Conservation (phyloP, 1,140 invertebrate species). For the Pinna nobilis region DNA sequence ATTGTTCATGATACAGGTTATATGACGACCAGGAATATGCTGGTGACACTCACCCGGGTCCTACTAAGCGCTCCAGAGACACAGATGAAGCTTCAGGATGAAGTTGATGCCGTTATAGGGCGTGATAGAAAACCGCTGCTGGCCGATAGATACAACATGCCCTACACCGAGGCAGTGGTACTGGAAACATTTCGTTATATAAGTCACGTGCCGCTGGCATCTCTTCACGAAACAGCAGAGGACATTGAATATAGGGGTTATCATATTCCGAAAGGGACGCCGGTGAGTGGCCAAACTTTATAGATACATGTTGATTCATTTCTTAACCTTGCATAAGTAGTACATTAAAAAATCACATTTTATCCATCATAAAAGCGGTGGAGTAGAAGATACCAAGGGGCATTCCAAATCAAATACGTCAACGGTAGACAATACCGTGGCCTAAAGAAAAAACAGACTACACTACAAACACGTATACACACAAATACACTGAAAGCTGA, state of each 20-base stretch:
- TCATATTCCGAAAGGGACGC: not conserved
- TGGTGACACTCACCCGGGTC: slow-evolving; percentile 3
- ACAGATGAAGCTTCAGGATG: slow-evolving; percentile 9
- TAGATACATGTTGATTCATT: not conserved
- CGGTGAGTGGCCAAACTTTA: not conserved
- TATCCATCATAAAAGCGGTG: not conserved
- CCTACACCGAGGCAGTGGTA: not conserved
- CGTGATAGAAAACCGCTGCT: not conserved
- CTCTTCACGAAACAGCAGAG: not conserved
- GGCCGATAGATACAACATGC: not conserved
- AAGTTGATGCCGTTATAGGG: slow-evolving; percentile 19
- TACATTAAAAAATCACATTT: not conserved
- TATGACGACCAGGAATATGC: not conserved
- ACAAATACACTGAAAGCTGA: too few species aligned
- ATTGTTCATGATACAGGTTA: too few species aligned
- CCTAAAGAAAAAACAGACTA: too few species aligned
- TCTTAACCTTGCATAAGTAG: not conserved
- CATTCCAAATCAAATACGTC: too few species aligned
- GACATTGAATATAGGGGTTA: not conserved
- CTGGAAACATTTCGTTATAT: slow-evolving; percentile 14
- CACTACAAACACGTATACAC: too few species aligned
- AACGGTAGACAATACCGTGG: too few species aligned
- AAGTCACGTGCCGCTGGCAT: not conserved
- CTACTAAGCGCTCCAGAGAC: not conserved
- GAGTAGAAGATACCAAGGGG: too few species aligned